phyloP scores from a whole-genome alignment of 1,140 invertebrate species.

The Papilio polytes region DNA sequence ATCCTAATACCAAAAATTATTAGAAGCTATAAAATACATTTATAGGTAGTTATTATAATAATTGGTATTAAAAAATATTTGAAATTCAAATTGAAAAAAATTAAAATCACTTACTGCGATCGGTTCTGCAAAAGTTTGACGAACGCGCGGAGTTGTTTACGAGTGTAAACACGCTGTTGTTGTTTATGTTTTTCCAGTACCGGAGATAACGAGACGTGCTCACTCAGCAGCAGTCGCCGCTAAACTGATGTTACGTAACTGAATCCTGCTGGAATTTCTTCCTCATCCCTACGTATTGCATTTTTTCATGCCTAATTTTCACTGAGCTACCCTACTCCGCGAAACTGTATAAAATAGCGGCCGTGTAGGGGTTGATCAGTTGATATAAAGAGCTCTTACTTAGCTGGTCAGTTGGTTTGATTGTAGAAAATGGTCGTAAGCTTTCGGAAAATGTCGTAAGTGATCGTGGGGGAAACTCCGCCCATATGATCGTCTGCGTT shows the following conservation, averaged over 20 bases:
- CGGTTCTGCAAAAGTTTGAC: slow-evolving; percentile 42
- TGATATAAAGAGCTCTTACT: slow-evolving; percentile 43
- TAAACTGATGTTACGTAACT: slow-evolving; percentile 77
- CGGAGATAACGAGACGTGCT: slow-evolving; percentile 53
- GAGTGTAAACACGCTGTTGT: slow-evolving; percentile 77
- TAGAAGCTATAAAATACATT: background rate
- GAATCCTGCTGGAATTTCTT: slow-evolving; percentile 71
- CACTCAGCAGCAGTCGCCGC: slow-evolving; percentile 52
- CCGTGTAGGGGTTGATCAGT: slow-evolving; percentile 25
- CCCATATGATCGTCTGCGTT: slow-evolving; percentile 52
- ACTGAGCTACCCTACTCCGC: slow-evolving; percentile 51
- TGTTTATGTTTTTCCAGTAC: slow-evolving; percentile 65
- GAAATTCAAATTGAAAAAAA: slow-evolving; percentile 17
- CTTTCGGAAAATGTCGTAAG: slow-evolving; percentile 64
- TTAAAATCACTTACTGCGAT: slow-evolving; percentile 50
- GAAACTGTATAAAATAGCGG: background rate
- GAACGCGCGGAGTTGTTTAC: slow-evolving; percentile 65
- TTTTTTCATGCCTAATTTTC: slow-evolving; percentile 60
- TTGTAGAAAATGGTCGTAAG: slow-evolving; percentile 50
- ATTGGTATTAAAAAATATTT: background rate
- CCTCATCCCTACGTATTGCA: slow-evolving; percentile 64
- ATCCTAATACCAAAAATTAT: background rate
- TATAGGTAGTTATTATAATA: background rate
- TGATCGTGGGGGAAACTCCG: slow-evolving; percentile 58
- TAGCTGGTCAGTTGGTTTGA: slow-evolving; percentile 48